These are phyloP conservation scores for Enteromius afrohamiltoni DNA, from an alignment of 2,797 vertebrate species.

Conservation along the genomic window DNA sequence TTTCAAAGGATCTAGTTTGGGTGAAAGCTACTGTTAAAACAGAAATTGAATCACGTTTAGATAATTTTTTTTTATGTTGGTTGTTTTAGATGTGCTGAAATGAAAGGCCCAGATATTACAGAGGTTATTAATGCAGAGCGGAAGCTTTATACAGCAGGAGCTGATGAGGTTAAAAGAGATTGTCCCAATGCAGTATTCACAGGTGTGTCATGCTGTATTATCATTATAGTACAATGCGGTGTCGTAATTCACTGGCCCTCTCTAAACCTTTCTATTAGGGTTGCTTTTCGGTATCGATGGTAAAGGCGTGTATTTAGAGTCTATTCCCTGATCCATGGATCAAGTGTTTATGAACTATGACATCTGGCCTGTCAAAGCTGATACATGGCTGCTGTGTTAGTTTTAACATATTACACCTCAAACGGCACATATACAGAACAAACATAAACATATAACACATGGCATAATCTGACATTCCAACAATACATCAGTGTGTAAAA, in stretches of 20 bases:
- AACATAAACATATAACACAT: not conserved
- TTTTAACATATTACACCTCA: not conserved
- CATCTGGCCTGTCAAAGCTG: not conserved
- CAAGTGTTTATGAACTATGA: not conserved
- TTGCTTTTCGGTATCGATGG: not conserved
- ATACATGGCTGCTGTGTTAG: not conserved
- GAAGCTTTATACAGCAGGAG: slow-evolving; percentile 7
- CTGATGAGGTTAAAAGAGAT: slow-evolving; percentile 12
- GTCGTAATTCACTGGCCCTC: not conserved
- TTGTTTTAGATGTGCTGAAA: slow-evolving; percentile 11
- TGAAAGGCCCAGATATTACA: not conserved
- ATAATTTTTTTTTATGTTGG: not conserved
- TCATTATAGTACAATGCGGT: not conserved
- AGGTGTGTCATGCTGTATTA: slow-evolving; percentile 10
- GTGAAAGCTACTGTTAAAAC: not conserved
- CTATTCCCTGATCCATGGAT: not conserved
- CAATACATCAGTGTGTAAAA: not conserved
- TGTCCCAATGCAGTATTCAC: slow-evolving; percentile 28
- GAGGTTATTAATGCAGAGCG: not conserved
- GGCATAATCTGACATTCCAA: slow-evolving; percentile 1
- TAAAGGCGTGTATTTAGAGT: not conserved
- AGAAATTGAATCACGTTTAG: not conserved
- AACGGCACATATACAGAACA: slow-evolving; percentile 26
- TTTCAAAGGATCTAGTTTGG: not conserved
- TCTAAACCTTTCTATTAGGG: not conserved